Percentiles rank a stretch among this genome's conserved stretches.
phyloP scores from a whole-genome alignment of 2,888 invertebrate genomes.

The Dynastes grantii region DNA sequence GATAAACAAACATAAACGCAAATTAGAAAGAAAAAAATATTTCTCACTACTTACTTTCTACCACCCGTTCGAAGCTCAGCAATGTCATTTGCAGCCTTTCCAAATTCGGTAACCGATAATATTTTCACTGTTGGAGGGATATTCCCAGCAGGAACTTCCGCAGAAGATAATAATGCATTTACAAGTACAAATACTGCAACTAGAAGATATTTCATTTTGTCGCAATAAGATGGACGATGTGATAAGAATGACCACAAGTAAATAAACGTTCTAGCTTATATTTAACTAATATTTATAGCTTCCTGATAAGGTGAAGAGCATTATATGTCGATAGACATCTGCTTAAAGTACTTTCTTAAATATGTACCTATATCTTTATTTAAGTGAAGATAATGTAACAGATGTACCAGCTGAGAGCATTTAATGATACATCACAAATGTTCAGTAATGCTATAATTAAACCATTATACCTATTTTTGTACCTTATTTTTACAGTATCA shows the following conservation, averaged over 20 bases:
- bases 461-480: no score
- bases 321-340: not conserved
- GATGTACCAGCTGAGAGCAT: no score
- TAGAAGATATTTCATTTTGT: not conserved
- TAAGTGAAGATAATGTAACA: no score
- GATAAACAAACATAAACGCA: not conserved
- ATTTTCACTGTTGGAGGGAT: not conserved
- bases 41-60: not conserved
- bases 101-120: not conserved
- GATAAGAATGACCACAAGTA: not conserved
- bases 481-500: no score
- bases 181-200: not conserved
- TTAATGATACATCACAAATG: no score
- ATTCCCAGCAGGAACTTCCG: not conserved
- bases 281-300: slow-evolving; percentile 1
- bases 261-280: not conserved
- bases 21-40: not conserved
- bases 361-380: no score
- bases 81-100: not conserved
- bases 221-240: not conserved
- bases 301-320: not conserved
- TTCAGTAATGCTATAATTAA: no score
- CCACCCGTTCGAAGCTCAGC: not conserved
- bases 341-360: not conserved
- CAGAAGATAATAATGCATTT: not conserved